phyloP scores from a whole-genome alignment of 2,113 vertebrate genomes.

The Tachysurus vachellii region DNA sequence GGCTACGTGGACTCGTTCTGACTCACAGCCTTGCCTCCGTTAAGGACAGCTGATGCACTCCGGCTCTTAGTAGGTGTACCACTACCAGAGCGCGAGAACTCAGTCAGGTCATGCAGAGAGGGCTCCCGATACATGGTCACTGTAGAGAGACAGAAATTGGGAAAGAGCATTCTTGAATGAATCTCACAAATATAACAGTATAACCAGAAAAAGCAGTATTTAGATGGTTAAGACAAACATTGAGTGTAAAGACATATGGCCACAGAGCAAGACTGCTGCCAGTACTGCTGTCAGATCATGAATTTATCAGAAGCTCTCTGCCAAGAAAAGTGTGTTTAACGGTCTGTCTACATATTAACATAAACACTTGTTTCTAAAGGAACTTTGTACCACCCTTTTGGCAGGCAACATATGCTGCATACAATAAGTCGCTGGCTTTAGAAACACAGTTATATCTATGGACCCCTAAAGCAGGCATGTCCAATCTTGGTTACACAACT shows the following conservation, averaged over 20 bases:
- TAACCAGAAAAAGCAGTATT: neutral
- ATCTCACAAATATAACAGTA: neutral
- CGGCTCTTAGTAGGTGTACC: constrained; percentile 98
- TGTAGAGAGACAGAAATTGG: constrained; percentile 65
- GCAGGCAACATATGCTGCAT: constrained; percentile 14
- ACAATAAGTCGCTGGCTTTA: constrained; percentile 16
- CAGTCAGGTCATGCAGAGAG: constrained; percentile 95
- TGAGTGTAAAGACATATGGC: neutral
- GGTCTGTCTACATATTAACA: neutral
- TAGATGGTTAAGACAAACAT: neutral
- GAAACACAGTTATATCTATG: neutral
- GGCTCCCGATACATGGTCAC: constrained; percentile 99
- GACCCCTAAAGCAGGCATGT: neutral
- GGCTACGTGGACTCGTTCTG: constrained; percentile 98
- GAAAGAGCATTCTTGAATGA: neutral
- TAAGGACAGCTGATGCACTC: constrained; percentile 94
- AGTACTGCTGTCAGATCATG: constrained; percentile 1
- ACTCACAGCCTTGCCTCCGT: constrained; percentile 97
- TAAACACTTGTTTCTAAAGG: neutral
- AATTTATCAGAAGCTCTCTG: neutral
- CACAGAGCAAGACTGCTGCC: neutral
- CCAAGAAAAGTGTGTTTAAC: constrained; percentile 7
- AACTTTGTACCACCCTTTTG: neutral
- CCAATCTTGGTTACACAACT: neutral
- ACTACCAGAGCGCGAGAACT: constrained; percentile 97